Evolutionary conservation across 2,113 vertebrate genomes (phyloP).

Genomic region (Cnemophilus loriae): DNA sequence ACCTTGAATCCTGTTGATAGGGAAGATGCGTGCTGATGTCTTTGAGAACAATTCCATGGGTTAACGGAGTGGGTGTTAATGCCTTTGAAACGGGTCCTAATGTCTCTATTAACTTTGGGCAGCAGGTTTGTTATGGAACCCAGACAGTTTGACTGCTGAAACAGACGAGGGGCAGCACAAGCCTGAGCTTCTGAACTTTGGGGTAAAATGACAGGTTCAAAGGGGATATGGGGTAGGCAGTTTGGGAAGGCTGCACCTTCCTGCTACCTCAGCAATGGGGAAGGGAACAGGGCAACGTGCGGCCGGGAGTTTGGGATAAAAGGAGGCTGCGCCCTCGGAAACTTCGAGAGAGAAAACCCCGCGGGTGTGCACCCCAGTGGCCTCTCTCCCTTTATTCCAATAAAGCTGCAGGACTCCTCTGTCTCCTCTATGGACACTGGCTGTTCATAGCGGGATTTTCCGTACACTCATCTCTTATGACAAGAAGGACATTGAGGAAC

Average conservation of each 20-base stretch:
- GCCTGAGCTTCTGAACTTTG: background rate
- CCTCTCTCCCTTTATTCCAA: accelerated
- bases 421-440: background rate
- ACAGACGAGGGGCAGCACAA: background rate
- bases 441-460: accelerated
- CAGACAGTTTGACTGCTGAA: accelerated
- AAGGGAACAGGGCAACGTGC: background rate
- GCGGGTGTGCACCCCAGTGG: accelerated
- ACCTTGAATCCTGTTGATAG: background rate
- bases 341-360: background rate
- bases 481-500: background rate
- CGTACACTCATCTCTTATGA: too few species aligned
- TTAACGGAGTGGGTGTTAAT: background rate
- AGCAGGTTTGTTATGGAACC: background rate
- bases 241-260: background rate
- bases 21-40: background rate
- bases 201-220: accelerated
- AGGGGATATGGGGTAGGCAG: accelerated
- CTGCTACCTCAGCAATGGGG: background rate
- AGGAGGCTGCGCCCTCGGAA: background rate
- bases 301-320: background rate
- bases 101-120: background rate
- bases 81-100: accelerated
- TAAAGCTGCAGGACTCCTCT: background rate
- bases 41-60: background rate